These are phyloP conservation scores for Pelusios castaneus DNA, from an alignment of 2,113 vertebrate genomes.

Conservation along the genomic window DNA sequence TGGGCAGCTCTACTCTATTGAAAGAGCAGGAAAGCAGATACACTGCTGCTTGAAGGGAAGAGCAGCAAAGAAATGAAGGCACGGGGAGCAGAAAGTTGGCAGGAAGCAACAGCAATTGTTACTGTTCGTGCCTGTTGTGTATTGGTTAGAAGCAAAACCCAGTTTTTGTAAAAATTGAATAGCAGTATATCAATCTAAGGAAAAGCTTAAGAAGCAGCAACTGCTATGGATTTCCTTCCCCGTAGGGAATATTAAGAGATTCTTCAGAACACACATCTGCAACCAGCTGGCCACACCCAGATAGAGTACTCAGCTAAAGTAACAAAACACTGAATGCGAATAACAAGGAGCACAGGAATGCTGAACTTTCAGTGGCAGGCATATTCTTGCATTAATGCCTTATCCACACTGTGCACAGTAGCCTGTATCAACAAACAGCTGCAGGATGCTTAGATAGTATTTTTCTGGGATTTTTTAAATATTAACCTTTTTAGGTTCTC, in stretches of 20 bases:
- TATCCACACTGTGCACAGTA: neutral
- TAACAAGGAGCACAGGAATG: neutral
- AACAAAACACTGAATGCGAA: neutral
- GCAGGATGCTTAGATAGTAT: neutral
- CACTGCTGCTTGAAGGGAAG: neutral
- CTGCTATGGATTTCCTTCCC: neutral
- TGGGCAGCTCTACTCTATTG: neutral
- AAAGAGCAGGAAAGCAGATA: neutral
- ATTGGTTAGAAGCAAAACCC: neutral
- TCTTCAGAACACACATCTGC: neutral
- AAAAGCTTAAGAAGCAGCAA: neutral
- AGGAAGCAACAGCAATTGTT: neutral
- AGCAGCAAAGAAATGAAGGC: neutral
- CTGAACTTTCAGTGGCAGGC: neutral
- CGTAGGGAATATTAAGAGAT: neutral
- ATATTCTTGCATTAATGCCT: neutral
- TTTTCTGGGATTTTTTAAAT: neutral
- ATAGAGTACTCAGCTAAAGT: neutral
- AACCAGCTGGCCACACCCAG: neutral
- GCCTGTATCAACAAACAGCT: neutral
- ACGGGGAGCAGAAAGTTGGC: neutral
- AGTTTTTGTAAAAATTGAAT: neutral
- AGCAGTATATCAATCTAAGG: neutral
- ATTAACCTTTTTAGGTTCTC: neutral
- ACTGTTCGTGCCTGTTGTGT: neutral